Percentiles rank a stretch among this genome's conserved stretches.
Conservation (phyloP, 2,797 vertebrate genomes). For the Anguilla anguilla region DNA sequence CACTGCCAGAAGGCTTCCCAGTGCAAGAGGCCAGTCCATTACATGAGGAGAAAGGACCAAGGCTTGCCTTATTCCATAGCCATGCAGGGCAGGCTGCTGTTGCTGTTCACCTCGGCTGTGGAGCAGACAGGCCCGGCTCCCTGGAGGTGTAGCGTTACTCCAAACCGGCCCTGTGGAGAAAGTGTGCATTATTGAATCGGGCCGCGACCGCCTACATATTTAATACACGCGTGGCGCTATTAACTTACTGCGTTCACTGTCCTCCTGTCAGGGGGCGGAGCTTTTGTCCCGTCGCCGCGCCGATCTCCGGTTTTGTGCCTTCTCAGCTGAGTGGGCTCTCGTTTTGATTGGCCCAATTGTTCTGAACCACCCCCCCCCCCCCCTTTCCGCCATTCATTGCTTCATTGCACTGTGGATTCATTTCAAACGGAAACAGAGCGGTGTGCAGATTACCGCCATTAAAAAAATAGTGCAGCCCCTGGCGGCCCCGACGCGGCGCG, state of each 20-base stretch:
- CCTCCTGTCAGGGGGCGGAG: constrained; percentile 12
- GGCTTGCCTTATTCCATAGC: constrained; percentile 39
- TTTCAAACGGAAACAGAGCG: background rate
- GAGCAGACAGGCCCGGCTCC: constrained; percentile 1
- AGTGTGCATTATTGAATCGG: constrained; percentile 57
- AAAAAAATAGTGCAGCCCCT: background rate
- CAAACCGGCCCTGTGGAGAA: constrained; percentile 39
- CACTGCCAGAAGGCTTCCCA: background rate
- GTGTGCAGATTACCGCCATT: background rate
- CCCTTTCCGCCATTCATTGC: background rate
- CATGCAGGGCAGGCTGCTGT: constrained; percentile 33
- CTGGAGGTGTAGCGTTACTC: constrained; percentile 41
- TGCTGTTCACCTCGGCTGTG: constrained; percentile 27
- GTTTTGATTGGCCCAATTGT: constrained; percentile 12
- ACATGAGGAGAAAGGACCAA: constrained; percentile 35
- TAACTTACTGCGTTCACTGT: constrained; percentile 40
- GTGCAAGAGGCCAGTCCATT: constrained; percentile 16
- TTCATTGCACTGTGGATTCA: background rate
- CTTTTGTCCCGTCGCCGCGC: background rate
- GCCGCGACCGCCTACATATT: constrained; percentile 50
- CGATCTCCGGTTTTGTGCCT: background rate
- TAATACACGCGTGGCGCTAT: constrained; percentile 48
- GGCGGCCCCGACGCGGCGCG: background rate
- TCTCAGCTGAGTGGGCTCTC: background rate
- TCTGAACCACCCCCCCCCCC: background rate